Evolutionary conservation across 2,113 vertebrate genomes (phyloP).

Genomic region (Trogon melanurus): DNA sequence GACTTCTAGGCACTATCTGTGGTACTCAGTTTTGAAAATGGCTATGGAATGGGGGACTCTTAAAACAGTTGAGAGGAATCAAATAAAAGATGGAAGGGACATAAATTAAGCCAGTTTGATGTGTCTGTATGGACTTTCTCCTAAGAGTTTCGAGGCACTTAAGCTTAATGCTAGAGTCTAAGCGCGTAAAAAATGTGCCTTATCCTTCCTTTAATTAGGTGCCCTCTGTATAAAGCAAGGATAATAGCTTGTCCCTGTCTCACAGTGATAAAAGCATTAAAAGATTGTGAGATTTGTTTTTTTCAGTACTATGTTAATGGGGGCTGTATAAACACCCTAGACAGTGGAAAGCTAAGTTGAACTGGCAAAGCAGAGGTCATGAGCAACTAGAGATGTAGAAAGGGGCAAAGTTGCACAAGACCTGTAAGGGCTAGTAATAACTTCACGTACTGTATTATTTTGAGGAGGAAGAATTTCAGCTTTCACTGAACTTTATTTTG

Average conservation of each 20-base stretch:
- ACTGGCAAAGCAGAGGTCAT: conserved; percentile 25
- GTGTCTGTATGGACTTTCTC: neutral
- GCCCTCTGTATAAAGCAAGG: neutral
- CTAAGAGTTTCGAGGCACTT: neutral
- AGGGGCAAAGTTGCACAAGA: neutral
- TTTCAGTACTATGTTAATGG: neutral
- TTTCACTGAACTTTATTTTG: conserved; percentile 70
- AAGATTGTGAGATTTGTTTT: neutral
- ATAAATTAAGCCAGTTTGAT: neutral
- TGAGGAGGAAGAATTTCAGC: conserved; percentile 49
- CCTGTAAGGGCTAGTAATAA: conserved; percentile 49
- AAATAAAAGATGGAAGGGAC: neutral
- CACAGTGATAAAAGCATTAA: conserved; percentile 42
- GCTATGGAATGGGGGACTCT: neutral
- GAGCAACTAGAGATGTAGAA: conserved; percentile 15
- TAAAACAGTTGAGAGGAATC: neutral
- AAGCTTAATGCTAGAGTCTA: neutral
- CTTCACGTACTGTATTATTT: conserved; percentile 57
- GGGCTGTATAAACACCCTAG: conserved; percentile 39
- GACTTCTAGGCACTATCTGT: neutral
- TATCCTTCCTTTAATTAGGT: neutral
- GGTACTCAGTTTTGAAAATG: neutral
- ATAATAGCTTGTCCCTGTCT: conserved; percentile 33
- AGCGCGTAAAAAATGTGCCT: neutral
- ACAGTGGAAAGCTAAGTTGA: conserved; percentile 25